Conservation (phyloP, 2,113 vertebrate genomes). For the Microtus pennsylvanicus region DNA sequence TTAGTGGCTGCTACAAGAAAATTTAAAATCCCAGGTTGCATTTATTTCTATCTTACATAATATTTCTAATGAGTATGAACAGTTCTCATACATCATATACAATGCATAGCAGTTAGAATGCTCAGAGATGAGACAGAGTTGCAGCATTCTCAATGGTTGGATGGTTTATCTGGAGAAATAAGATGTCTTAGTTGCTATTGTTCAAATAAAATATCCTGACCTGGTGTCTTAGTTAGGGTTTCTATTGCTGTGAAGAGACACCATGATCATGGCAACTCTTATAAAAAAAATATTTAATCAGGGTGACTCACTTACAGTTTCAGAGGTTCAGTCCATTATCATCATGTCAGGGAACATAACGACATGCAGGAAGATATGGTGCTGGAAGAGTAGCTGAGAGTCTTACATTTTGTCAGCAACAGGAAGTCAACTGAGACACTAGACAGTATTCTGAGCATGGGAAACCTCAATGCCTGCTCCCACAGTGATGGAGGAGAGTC, state of each 20-base stretch:
- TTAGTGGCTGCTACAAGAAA: slow-evolving; percentile 34
- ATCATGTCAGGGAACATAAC: not conserved
- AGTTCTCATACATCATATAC: not conserved
- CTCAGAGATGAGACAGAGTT: slow-evolving; percentile 7
- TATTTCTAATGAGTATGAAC: slow-evolving; percentile 3
- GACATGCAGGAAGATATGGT: not conserved
- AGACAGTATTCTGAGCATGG: not conserved
- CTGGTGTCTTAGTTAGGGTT: not conserved
- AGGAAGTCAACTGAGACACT: not conserved
- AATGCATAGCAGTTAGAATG: not conserved
- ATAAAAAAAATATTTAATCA: not conserved
- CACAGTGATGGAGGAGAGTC: not conserved
- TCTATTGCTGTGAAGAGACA: not conserved
- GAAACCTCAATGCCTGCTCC: not conserved
- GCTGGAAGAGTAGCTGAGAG: not conserved
- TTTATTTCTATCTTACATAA: not conserved
- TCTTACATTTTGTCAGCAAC: not conserved
- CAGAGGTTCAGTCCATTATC: not conserved
- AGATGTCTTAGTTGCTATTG: not conserved
- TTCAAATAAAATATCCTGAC: not conserved
- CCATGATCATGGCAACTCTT: not conserved
- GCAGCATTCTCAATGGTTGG: not conserved
- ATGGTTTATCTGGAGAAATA: slow-evolving; percentile 22
- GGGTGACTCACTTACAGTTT: not conserved
- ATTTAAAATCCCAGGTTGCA: not conserved